Evolutionary conservation across 2,888 invertebrate species (phyloP), one percentile per base, ranked within the genome.

Genomic region (Cantharis lateralis): DNA sequence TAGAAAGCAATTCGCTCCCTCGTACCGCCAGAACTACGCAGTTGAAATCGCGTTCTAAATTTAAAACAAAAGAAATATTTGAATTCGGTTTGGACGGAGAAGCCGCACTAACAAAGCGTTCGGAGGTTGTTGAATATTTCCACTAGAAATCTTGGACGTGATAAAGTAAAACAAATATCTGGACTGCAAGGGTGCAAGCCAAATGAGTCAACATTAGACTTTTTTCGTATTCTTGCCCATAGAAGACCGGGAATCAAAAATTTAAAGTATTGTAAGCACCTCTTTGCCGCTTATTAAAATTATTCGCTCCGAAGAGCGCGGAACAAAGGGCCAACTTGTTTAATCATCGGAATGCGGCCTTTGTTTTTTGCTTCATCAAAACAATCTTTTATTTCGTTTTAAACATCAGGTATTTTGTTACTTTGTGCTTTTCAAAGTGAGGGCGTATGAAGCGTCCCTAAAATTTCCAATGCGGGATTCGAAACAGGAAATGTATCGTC

Each of bases 101-200:
- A 78, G 62, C 68, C 26, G n/a, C n/a, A 71, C 73, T 75, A 72
- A 78, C 78, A 78, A 81, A 80, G 75, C 74, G 72, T 70, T 73
- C 70, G 78, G 32, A 78, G 79, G 76, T 78, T 79, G 79, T 80
- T 80, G 82, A 82, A 83, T 84, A 84, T 83, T 84, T 83, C 83
- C 84, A 84, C 84, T 84, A 82, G 82, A 83, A 83, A 84, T 82
- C 82, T 81, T 77, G 85, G 83, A 85, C 86, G 85, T 85, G 85
- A 86, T 85, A 83, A 85, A 86, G 84, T 84, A 85, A 85, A 85
- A 84, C 83, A 85, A 85, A 85, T 83, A 83, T 82, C 82, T 80
- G 79, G 15, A 13, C 20, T 66, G 13, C 15, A 16, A 48, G 64
- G 64, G 64, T 66, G 64, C 18, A 66, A 66, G n/a, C n/a, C 48